A percentile compares a stretch with the other conserved stretches of the same genome.
These are phyloP conservation scores for Melanargia galathea DNA, from an alignment of 2,888 invertebrate species.

Conservation along the genomic window DNA sequence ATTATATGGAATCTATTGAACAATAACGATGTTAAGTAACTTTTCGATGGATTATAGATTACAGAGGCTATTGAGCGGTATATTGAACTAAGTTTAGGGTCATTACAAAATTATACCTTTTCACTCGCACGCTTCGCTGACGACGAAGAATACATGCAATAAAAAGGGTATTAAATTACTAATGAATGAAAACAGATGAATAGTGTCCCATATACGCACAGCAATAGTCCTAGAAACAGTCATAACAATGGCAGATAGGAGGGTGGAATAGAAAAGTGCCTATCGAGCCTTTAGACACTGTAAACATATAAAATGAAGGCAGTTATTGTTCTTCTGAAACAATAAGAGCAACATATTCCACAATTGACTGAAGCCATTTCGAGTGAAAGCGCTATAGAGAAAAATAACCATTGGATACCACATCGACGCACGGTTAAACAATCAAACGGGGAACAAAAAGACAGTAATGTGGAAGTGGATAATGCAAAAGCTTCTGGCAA, in stretches of 20 bases:
- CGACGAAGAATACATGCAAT: slow-evolving; percentile 28
- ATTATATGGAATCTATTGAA: too few species aligned
- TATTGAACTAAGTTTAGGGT: background rate
- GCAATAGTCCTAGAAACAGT: slow-evolving; percentile 42
- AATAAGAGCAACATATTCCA: slow-evolving; percentile 80
- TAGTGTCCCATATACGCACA: slow-evolving; percentile 40
- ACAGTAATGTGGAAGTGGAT: slow-evolving; percentile 80
- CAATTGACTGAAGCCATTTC: slow-evolving; percentile 78
- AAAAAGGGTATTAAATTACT: slow-evolving; percentile 37
- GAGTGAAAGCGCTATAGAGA: slow-evolving; percentile 75
- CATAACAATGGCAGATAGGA: slow-evolving; percentile 42
- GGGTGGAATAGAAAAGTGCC: slow-evolving; percentile 71
- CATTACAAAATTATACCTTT: background rate
- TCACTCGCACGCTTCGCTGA: background rate
- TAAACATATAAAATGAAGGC: slow-evolving; percentile 79
- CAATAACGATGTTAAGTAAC: too few species aligned
- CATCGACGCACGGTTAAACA: slow-evolving; percentile 82
- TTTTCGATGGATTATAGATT: too few species aligned
- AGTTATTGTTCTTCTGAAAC: slow-evolving; percentile 79
- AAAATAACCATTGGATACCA: slow-evolving; percentile 75
- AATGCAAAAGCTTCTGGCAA: slow-evolving; percentile 60
- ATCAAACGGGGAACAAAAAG: slow-evolving; percentile 80
- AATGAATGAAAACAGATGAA: slow-evolving; percentile 40
- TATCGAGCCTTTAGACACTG: slow-evolving; percentile 75
- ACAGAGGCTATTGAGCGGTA: too few species aligned